These are phyloP conservation scores for Oceanodroma leucorhoa DNA, from an alignment of 2,797 vertebrate species.

Conservation along the genomic window DNA sequence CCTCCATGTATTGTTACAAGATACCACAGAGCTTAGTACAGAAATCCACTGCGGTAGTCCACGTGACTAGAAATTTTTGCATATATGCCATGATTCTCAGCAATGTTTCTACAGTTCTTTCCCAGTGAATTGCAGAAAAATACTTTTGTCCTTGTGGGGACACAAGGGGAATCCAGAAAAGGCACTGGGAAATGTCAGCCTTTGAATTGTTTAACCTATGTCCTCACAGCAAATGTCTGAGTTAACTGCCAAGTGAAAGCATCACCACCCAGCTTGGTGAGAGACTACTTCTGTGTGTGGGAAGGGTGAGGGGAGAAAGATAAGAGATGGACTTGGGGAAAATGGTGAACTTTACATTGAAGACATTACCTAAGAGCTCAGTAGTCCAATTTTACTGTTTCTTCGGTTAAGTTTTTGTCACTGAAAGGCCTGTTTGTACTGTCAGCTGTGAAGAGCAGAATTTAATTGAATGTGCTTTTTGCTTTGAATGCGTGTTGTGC, in stretches of 20 bases:
- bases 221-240: background rate
- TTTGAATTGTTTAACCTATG: background rate
- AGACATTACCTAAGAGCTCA: background rate
- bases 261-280: background rate
- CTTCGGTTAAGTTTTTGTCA: background rate
- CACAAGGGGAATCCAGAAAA: background rate
- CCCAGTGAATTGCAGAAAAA: background rate
- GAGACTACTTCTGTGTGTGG: background rate
- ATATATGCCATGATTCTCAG: background rate
- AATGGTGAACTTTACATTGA: background rate
- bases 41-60: background rate
- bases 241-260: background rate
- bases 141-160: background rate
- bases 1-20: rapidly evolving
- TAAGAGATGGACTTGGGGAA: background rate
- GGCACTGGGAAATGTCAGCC: background rate
- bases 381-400: background rate
- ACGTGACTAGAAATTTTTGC: background rate
- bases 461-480: background rate
- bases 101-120: background rate
- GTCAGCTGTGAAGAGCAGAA: background rate
- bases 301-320: background rate
- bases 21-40: background rate
- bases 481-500: background rate
- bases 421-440: background rate